These are phyloP conservation scores for Dromas ardeola DNA, from an alignment of 2,113 vertebrate species.

Conservation along the genomic window DNA sequence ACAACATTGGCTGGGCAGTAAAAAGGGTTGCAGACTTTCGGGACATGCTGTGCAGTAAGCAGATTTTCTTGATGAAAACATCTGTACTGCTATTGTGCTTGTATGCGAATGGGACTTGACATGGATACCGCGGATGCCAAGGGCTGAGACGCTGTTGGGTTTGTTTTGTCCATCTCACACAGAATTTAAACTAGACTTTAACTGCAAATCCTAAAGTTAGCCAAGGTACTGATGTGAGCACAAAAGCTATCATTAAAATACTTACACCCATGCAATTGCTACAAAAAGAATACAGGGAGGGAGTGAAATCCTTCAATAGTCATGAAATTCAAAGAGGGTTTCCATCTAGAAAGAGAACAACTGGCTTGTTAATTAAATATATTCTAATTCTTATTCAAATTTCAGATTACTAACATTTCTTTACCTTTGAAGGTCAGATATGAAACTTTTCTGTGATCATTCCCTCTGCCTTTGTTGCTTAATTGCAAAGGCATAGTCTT, in stretches of 20 bases:
- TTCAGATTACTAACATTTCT: background rate
- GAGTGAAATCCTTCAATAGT: background rate
- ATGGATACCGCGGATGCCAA: too few relatives aligned
- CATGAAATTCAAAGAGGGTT: background rate
- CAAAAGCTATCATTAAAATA: background rate
- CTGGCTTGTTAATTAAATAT: background rate
- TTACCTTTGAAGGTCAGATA: background rate
- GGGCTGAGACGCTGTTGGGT: background rate
- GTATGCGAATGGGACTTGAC: background rate
- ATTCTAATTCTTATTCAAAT: background rate
- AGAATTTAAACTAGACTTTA: background rate
- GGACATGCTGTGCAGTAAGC: accelerated
- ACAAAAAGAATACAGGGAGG: background rate
- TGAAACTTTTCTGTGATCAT: background rate
- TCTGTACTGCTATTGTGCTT: background rate
- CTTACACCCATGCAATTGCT: background rate
- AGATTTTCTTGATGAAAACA: background rate
- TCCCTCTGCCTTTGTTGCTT: background rate
- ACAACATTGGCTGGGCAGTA: background rate
- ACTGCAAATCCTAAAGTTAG: background rate
- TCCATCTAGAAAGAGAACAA: background rate
- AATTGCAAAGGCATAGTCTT: background rate
- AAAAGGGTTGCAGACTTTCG: background rate
- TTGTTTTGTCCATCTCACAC: background rate
- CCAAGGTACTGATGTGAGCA: background rate